These are phyloP conservation scores for Clivina fossor DNA, from an alignment of 2,888 invertebrate species.

Conservation along the genomic window DNA sequence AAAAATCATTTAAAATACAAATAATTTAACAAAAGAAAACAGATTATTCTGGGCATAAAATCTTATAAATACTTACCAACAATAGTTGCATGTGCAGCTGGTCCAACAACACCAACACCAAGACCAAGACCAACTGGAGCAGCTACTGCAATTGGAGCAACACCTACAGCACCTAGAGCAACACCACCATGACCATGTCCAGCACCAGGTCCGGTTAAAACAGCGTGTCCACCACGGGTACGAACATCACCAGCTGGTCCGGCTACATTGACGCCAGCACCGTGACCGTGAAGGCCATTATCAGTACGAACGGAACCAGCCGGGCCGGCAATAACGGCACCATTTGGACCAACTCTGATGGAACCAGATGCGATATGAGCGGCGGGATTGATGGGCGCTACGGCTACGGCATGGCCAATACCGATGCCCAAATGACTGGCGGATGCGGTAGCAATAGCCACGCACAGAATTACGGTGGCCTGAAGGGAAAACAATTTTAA, in stretches of 20 bases:
- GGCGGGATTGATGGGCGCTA: conserved; percentile 19
- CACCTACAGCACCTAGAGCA: conserved; percentile 3
- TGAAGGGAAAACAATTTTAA: neutral
- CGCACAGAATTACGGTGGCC: conserved; percentile 16
- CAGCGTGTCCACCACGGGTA: conserved; percentile 20
- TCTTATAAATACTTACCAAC: too few relatives aligned
- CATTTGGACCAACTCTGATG: conserved; percentile 18
- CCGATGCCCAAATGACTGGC: conserved; percentile 17
- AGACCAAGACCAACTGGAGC: neutral
- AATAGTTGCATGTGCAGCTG: conserved; percentile 38
- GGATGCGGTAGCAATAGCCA: conserved; percentile 21
- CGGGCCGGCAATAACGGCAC: conserved; percentile 34
- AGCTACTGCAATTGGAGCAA: conserved; percentile 13
- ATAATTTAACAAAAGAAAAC: too few relatives aligned
- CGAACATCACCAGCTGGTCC: conserved; percentile 35
- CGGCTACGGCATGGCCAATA: conserved; percentile 7
- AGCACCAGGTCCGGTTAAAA: conserved; percentile 22
- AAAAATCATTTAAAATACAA: too few relatives aligned
- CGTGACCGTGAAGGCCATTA: conserved; percentile 26
- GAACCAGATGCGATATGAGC: conserved; percentile 23
- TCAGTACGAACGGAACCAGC: conserved; percentile 26
- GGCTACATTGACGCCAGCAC: conserved; percentile 37
- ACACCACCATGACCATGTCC: conserved; percentile 25
- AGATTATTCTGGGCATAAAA: too few relatives aligned
- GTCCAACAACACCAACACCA: conserved; percentile 24